Percentiles rank a stretch among this genome's conserved stretches.
Conservation (phyloP, 2,888 invertebrate genomes). For the Toxonevra muliebris region DNA sequence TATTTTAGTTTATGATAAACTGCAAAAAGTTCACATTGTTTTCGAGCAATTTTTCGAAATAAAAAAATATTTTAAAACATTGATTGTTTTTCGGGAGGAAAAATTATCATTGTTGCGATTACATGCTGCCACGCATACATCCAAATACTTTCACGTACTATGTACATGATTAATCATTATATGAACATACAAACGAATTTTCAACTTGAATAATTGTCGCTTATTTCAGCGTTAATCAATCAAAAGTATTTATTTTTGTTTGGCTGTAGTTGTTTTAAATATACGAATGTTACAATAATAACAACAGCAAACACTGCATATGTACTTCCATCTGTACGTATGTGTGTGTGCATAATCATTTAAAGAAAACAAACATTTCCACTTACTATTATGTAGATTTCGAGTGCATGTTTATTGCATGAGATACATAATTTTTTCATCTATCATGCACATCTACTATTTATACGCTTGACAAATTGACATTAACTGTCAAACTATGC, state of each 20-base stretch:
- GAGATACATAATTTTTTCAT: not conserved
- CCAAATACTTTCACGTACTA: not conserved
- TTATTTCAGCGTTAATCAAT: slow-evolving; percentile 28
- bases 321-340: too few species aligned
- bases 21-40: too few species aligned
- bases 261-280: slow-evolving; percentile 1
- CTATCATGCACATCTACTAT: not conserved
- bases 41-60: too few species aligned
- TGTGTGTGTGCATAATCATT: too few species aligned
- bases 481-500: not conserved
- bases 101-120: too few species aligned
- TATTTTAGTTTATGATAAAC: too few species aligned
- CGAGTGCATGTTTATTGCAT: not conserved
- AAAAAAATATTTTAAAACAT: too few species aligned
- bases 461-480: not conserved
- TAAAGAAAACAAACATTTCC: too few species aligned
- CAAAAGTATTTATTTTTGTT: slow-evolving; percentile 6
- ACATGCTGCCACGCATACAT: not conserved
- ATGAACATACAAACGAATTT: not conserved
- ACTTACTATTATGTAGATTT: too few species aligned
- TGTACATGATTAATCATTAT: slow-evolving; percentile 29
- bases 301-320: not conserved
- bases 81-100: too few species aligned
- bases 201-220: slow-evolving; percentile 28
- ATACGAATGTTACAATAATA: not conserved